Evolutionary conservation across 2,113 vertebrate genomes (phyloP).

Genomic region (Nycticryphes semicollaris): DNA sequence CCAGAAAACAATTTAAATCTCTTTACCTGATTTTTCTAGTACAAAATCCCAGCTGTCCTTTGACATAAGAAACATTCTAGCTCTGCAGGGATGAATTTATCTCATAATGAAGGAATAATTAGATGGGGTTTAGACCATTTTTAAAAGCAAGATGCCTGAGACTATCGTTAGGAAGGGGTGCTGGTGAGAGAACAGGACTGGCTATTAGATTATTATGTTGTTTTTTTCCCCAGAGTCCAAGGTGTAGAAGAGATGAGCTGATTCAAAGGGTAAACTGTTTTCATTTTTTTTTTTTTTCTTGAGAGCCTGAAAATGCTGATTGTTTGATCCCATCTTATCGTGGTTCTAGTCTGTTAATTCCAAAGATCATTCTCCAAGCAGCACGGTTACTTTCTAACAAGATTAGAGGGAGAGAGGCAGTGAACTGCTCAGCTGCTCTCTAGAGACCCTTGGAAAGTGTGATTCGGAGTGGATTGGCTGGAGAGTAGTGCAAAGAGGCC

Average conservation of each 20-base stretch:
- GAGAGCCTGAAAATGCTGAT: neutral
- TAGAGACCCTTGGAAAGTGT: neutral
- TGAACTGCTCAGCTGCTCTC: neutral
- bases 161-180: neutral
- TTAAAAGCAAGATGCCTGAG: neutral
- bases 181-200: neutral
- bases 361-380: neutral
- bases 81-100: neutral
- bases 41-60: neutral
- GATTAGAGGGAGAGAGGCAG: slow-evolving; percentile 9
- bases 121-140: neutral
- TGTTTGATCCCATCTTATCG: neutral
- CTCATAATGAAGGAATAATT: neutral
- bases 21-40: neutral
- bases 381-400: neutral
- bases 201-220: neutral
- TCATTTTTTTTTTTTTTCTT: neutral
- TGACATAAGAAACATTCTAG: neutral
- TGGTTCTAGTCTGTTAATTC: slow-evolving; percentile 9
- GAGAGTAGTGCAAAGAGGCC: neutral
- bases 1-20: neutral
- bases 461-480: neutral
- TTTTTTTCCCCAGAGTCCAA: neutral
- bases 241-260: neutral
- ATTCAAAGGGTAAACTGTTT: neutral